phyloP scores from a whole-genome alignment of 2,797 vertebrate genomes.

The Scomberomorus guttatus region DNA sequence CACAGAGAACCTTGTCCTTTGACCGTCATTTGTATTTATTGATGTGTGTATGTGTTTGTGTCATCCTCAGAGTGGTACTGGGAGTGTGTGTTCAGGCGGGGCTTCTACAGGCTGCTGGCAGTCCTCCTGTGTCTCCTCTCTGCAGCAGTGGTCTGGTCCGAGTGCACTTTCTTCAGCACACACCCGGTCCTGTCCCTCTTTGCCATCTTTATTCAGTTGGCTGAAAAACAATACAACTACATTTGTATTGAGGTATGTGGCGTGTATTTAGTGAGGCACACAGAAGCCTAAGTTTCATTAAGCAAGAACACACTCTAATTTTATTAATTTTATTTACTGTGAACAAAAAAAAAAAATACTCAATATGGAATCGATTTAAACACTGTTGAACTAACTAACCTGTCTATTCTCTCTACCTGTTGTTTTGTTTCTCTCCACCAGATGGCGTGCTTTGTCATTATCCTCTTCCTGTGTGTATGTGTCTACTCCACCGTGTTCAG shows the following conservation, averaged over 20 bases:
- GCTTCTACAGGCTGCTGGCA: slow-evolving; percentile 90
- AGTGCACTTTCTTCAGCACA: slow-evolving; percentile 97
- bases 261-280: not conserved
- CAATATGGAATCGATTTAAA: not conserved
- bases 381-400: not conserved
- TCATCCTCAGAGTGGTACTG: slow-evolving; percentile 93
- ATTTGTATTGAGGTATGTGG: slow-evolving; percentile 92
- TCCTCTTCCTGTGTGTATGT: slow-evolving; percentile 95
- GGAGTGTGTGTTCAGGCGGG: slow-evolving; percentile 91
- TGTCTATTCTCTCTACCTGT: not conserved
- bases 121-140: slow-evolving; percentile 90
- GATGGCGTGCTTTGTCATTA: slow-evolving; percentile 94
- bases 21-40: not conserved
- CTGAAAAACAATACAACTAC: slow-evolving; percentile 94
- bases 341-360: not conserved
- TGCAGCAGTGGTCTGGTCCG: slow-evolving; percentile 94
- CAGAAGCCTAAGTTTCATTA: not conserved
- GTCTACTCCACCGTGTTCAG: slow-evolving; percentile 97
- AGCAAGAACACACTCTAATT: not conserved
- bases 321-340: too few relatives aligned
- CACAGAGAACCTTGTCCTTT: not conserved
- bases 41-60: slow-evolving; percentile 33
- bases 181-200: slow-evolving; percentile 93
- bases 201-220: slow-evolving; percentile 92
- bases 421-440: slow-evolving; percentile 71